Conservation (phyloP, 2,888 invertebrate species). For the Habrosyne pyritoides region DNA sequence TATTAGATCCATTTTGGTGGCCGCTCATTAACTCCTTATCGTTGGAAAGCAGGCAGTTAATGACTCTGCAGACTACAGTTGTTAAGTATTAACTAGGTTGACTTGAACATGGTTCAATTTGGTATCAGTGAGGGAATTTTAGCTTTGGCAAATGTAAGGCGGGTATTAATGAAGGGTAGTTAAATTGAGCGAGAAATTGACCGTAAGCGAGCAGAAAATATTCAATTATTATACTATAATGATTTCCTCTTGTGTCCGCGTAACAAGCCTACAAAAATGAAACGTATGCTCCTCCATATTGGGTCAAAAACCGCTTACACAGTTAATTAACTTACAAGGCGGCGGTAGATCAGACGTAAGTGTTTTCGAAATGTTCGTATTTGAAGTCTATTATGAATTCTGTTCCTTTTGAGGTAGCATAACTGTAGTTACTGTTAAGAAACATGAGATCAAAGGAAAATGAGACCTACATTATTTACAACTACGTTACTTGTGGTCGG, state of each 20-base stretch:
- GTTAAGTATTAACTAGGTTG: not conserved
- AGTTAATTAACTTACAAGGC: not conserved
- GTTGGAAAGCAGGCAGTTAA: conserved; percentile 6
- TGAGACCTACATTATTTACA: too few relatives aligned
- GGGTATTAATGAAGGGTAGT: not conserved
- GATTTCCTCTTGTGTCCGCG: not conserved
- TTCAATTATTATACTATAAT: not conserved
- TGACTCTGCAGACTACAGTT: not conserved
- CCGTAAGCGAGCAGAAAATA: not conserved
- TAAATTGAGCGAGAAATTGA: not conserved
- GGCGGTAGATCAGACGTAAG: not conserved
- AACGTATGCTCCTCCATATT: not conserved
- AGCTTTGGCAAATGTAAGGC: not conserved
- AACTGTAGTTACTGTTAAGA: too few relatives aligned
- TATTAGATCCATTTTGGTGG: conserved; percentile 3
- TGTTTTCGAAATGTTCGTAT: not conserved
- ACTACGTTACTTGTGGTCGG: too few relatives aligned
- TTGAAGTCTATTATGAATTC: too few relatives aligned
- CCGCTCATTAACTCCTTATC: conserved; percentile 5
- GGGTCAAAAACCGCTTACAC: not conserved
- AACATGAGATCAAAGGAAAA: too few relatives aligned
- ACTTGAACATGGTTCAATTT: not conserved
- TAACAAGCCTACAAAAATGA: not conserved
- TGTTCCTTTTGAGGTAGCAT: not conserved
- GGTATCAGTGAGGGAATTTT: not conserved